Evolutionary conservation across 2,113 vertebrate genomes (phyloP).

Genomic region (Sphyrna mokarran): DNA sequence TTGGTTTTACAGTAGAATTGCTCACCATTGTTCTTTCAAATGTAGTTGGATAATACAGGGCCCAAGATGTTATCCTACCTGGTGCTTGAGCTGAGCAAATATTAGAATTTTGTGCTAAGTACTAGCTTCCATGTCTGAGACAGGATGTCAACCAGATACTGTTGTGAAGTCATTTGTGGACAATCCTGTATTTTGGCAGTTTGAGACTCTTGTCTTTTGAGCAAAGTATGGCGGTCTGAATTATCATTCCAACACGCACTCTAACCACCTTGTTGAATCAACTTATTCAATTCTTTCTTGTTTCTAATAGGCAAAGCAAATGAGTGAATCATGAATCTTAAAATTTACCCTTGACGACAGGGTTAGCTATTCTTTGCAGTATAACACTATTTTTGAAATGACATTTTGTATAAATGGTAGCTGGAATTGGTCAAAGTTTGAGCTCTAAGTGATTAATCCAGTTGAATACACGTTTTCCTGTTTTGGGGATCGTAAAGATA

Average conservation of each 20-base stretch:
- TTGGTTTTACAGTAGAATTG: neutral
- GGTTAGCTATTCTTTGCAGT: neutral
- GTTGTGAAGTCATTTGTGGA: neutral
- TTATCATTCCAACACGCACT: neutral
- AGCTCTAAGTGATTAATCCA: neutral
- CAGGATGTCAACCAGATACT: neutral
- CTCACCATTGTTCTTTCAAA: neutral
- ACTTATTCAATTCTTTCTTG: neutral
- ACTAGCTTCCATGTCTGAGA: neutral
- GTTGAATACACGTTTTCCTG: neutral
- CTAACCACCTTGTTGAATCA: neutral
- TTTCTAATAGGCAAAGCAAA: neutral
- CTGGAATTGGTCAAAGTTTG: neutral
- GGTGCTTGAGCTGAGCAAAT: neutral
- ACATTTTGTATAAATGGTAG: neutral
- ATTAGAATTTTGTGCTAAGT: neutral
- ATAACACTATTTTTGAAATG: neutral
- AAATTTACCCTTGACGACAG: neutral
- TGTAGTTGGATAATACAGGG: neutral
- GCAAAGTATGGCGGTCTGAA: neutral
- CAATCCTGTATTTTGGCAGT: neutral
- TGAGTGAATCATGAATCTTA: neutral
- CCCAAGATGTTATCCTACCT: neutral
- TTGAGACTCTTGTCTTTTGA: neutral
- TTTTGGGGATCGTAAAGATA: neutral